Percentiles rank a stretch among this genome's conserved stretches.
Evolutionary conservation across 1,140 invertebrate genomes (phyloP).

Genomic region (Drosophila sp.): DNA sequence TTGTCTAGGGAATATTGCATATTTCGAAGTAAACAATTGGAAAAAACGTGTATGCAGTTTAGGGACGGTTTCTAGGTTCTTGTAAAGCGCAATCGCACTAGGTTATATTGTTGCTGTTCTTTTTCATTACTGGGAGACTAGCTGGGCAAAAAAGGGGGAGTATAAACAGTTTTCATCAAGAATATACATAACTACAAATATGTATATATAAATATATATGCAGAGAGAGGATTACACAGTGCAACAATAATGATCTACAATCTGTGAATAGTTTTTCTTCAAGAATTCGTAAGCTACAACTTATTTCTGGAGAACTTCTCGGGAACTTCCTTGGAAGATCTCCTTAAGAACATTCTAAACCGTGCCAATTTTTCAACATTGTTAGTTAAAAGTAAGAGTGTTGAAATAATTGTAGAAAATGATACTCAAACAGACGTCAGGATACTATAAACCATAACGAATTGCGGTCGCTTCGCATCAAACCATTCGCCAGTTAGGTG

Average conservation of each 20-base stretch:
- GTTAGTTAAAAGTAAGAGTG: too few species aligned
- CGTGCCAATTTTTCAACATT: too few species aligned
- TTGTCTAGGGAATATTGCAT: constrained; percentile 66
- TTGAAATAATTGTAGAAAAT: too few species aligned
- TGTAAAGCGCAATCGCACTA: constrained; percentile 67
- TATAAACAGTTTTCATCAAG: constrained; percentile 42
- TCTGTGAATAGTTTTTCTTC: background rate
- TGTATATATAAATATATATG: constrained; percentile 61
- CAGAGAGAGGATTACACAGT: constrained; percentile 18
- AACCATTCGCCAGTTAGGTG: too few species aligned
- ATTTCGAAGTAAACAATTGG: constrained; percentile 36
- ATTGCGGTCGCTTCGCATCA: too few species aligned
- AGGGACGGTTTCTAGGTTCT: constrained; percentile 77
- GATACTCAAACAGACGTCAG: too few species aligned
- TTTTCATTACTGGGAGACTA: constrained; percentile 26
- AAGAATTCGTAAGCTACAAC: background rate
- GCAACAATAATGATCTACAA: constrained; percentile 30
- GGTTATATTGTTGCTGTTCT: constrained; percentile 16
- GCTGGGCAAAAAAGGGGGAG: constrained; percentile 53
- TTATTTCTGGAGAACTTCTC: constrained; percentile 1
- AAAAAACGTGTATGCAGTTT: constrained; percentile 63
- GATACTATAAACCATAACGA: too few species aligned
- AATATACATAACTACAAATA: constrained; percentile 29
- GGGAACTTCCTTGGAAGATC: constrained; percentile 4
- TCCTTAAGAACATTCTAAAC: too few species aligned